A percentile compares a stretch with the other conserved stretches of the same genome.
phyloP scores from a whole-genome alignment of 1,140 invertebrate genomes.

The Drosophila orena region DNA sequence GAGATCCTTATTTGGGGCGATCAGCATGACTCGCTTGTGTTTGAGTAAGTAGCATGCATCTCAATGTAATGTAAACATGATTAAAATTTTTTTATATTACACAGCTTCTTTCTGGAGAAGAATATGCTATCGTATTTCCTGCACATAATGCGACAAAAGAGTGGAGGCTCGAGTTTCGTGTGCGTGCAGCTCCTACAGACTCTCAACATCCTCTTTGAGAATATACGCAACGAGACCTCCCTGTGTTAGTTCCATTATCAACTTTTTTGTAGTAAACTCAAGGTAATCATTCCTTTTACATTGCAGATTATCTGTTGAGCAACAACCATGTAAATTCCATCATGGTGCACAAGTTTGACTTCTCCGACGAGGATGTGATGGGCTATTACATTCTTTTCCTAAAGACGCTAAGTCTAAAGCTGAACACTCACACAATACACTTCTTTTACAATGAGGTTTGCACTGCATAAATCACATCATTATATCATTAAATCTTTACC shows the following conservation, averaged over 20 bases:
- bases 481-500: not conserved
- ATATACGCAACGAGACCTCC: conserved; percentile 99
- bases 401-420: conserved; percentile 98
- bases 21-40: conserved; percentile 99
- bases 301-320: conserved; percentile 98
- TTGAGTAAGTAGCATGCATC: conserved; percentile 93
- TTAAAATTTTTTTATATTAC: conserved; percentile 1
- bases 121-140: conserved; percentile 99
- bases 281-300: not conserved
- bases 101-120: conserved; percentile 98
- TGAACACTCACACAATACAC: conserved; percentile 99
- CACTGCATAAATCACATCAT: not conserved
- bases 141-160: conserved; percentile 98
- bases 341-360: conserved; percentile 99
- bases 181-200: conserved; percentile 99
- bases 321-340: conserved; percentile 99
- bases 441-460: conserved; percentile 98
- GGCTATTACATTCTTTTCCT: conserved; percentile 99
- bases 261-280: not conserved
- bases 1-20: conserved; percentile 99
- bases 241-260: conserved; percentile 91
- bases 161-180: conserved; percentile 95
- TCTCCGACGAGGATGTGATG: conserved; percentile 99
- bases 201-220: conserved; percentile 99
- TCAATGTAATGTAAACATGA: not conserved